Conservation (phyloP, 2,797 vertebrate species). For the Dendrocincla tyrannina region DNA sequence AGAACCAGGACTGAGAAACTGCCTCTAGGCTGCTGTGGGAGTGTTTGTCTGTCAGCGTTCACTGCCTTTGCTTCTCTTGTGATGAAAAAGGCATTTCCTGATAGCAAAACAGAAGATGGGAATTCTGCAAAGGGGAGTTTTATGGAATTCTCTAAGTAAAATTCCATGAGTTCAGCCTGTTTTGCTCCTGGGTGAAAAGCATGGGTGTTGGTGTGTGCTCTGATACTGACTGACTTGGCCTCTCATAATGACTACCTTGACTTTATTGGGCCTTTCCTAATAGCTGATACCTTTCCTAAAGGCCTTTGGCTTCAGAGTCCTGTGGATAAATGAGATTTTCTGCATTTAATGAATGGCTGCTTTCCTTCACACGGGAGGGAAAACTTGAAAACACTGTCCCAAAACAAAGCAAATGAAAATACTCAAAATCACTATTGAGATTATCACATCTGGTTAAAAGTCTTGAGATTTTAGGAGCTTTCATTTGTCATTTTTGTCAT, state of each 20-base stretch:
- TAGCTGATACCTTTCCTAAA: not conserved
- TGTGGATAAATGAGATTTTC: not conserved
- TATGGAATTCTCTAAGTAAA: accelerated
- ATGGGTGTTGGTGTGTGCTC: not conserved
- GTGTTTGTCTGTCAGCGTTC: accelerated
- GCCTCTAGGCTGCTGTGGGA: not conserved
- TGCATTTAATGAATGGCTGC: not conserved
- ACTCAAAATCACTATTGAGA: not conserved
- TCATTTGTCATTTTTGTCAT: not conserved
- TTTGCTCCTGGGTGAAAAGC: not conserved
- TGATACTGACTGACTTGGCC: not conserved
- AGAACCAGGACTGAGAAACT: not conserved
- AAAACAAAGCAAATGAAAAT: not conserved
- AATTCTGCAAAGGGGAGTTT: not conserved
- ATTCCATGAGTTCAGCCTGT: not conserved
- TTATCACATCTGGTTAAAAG: not conserved
- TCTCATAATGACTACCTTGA: not conserved
- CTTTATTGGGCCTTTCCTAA: not conserved
- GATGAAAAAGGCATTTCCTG: not conserved
- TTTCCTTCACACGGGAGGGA: not conserved
- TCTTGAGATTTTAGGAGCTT: not conserved
- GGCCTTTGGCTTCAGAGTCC: not conserved
- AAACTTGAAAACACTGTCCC: not conserved
- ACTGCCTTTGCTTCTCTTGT: accelerated
- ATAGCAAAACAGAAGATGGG: not conserved